These are phyloP conservation scores for Eira barbara DNA, from an alignment of 2,113 vertebrate species.

Conservation along the genomic window DNA sequence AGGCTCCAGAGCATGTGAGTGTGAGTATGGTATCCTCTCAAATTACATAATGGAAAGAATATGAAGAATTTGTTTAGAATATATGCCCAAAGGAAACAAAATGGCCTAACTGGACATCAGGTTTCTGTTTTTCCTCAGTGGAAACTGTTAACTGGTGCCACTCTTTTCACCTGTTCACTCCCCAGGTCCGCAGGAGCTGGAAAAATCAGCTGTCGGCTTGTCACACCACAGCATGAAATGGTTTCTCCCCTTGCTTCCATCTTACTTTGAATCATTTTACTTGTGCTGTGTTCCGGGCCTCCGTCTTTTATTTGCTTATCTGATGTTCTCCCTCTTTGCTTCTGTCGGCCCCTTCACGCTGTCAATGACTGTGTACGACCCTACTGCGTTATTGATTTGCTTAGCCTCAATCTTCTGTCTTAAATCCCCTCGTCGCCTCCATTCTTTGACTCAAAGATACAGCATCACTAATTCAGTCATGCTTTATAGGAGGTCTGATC, in stretches of 20 bases:
- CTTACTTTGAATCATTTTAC: background rate
- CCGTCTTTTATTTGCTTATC: background rate
- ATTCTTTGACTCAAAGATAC: background rate
- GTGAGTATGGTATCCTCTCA: fast-evolving
- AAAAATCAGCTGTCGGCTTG: background rate
- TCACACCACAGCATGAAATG: background rate
- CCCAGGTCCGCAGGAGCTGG: background rate
- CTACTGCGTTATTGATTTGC: background rate
- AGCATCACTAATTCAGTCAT: background rate
- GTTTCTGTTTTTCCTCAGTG: background rate
- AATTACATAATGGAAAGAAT: background rate
- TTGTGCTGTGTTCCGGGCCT: background rate
- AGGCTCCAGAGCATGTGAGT: background rate
- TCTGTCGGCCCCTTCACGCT: background rate
- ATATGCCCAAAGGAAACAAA: background rate
- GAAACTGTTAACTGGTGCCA: background rate
- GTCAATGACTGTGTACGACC: background rate
- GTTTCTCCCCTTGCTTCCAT: background rate
- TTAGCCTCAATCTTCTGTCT: background rate
- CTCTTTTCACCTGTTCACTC: background rate
- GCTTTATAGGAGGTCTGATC: background rate
- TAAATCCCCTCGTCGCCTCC: no score
- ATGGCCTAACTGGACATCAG: background rate
- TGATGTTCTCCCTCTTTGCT: background rate
- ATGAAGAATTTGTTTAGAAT: background rate